Evolutionary conservation across 2,797 vertebrate species (phyloP), one percentile per base, ranked within the genome.

Genomic region (Epinephelus awoara): DNA sequence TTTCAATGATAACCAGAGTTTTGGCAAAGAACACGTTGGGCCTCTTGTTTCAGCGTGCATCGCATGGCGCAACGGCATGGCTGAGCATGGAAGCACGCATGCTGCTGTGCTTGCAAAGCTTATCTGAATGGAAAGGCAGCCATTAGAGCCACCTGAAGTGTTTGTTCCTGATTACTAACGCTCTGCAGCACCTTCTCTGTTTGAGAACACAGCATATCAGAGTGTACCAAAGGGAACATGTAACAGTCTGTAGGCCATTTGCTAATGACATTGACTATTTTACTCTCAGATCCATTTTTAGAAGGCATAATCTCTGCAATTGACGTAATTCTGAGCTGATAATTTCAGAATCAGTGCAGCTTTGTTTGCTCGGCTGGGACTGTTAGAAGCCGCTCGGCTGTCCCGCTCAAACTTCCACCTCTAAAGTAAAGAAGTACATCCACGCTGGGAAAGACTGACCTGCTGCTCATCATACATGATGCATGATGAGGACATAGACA

Each of bases 121-220:
- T 91, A 91, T 92, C 88, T 69, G 52, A n/a, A 68, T 65, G 27
- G 75, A 85, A 87, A 74, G 25, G 69, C 51, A 64, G 58, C 61
- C 65, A 47, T 72, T 57, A 70, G 62, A 68, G n/a, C 34, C 38
- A 57, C 25, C 40, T 67, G 23, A 75, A 79, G 75, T 88, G 77
- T 90, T 92, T 89, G 80, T 40, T 82, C 56, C 27, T 72, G 77
- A 90, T 85, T 89, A 79, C 19, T 72, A 59, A 84, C 13, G 47
- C 67, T 44, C 13, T 0, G 49, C 47, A 61, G 65, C 52, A 40
- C 21, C 49, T 17, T 52, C 42, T 64, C 63, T 89, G 77, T 90
- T 89, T 89, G 89, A 80, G 77, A 74, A 86, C 80, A 82, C 13
- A 5, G 59, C 46, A 72, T 84, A 79, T 85, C 83, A 80, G 64